Percentiles rank a stretch among this genome's conserved stretches.
phyloP scores from a whole-genome alignment of 2,797 vertebrate species.

The Sebastes taczanowskii region DNA sequence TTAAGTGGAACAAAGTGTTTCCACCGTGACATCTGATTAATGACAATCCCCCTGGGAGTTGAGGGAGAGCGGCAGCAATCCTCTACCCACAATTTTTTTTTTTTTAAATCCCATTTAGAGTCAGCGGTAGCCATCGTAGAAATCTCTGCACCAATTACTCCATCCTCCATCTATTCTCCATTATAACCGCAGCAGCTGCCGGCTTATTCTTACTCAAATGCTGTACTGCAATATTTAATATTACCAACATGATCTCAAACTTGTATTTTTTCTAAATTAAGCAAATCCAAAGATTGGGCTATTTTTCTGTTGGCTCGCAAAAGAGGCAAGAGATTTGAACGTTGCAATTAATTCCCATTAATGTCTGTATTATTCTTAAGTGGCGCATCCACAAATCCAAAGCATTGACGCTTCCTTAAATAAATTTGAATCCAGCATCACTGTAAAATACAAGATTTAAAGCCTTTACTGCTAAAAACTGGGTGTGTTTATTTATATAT shows the following conservation, averaged over 20 bases:
- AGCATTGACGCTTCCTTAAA: conserved; percentile 5
- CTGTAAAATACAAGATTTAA: conserved; percentile 14
- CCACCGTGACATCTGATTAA: conserved; percentile 67
- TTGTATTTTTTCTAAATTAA: conserved; percentile 22
- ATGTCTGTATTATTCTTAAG: conserved; percentile 2
- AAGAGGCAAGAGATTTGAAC: not conserved
- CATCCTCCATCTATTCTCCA: conserved; percentile 24
- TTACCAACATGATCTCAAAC: conserved; percentile 7
- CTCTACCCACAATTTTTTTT: conserved; percentile 4
- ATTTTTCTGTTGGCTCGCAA: conserved; percentile 16
- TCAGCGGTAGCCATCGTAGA: conserved; percentile 26
- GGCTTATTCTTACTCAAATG: not conserved
- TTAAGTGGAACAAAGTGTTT: conserved; percentile 65
- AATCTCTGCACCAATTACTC: conserved; percentile 35
- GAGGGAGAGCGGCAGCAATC: conserved; percentile 32
- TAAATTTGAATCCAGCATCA: not conserved
- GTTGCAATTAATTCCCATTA: conserved; percentile 30
- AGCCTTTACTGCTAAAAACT: not conserved
- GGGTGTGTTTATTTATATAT: not conserved
- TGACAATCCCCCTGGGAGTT: conserved; percentile 39
- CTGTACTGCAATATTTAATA: not conserved
- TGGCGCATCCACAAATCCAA: conserved; percentile 8
- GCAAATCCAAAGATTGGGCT: conserved; percentile 11
- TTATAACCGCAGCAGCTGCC: not conserved
- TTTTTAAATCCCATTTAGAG: conserved; percentile 28